phyloP scores from a whole-genome alignment of 92 coral and sea anemone species.

The Pocillopora meandrina region DNA sequence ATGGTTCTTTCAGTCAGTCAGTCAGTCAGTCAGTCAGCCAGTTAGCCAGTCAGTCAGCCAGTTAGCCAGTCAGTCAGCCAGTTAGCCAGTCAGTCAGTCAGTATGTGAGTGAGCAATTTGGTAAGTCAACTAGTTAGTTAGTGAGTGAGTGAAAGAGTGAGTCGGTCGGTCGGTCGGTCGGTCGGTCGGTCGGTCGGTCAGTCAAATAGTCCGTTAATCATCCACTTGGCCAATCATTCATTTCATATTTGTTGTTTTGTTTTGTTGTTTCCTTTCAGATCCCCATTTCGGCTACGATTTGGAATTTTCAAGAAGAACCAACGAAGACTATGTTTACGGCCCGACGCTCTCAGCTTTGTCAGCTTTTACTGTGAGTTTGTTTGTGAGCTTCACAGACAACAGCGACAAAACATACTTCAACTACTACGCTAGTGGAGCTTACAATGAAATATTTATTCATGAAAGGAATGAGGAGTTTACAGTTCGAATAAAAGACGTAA shows the following conservation, averaged over 20 bases:
- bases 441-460: constrained; percentile 58
- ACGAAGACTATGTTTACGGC: constrained; percentile 27
- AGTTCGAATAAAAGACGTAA: constrained; percentile 16
- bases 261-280: neutral
- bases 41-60: no score
- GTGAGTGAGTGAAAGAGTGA: neutral
- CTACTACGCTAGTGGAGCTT: constrained; percentile 28
- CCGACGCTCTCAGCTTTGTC: constrained; percentile 45
- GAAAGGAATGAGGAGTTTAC: constrained; percentile 25
- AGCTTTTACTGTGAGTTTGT: constrained; percentile 55
- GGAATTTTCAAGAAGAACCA: constrained; percentile 46
- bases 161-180: neutral
- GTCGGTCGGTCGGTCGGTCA: neutral
- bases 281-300: constrained; percentile 40
- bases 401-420: constrained; percentile 50
- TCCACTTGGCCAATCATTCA: neutral
- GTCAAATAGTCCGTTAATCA: neutral
- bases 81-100: no score
- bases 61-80: neutral
- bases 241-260: neutral
- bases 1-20: neutral
- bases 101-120: neutral
- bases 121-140: no score
- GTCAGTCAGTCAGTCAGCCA: neutral
- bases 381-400: constrained; percentile 42